Evolutionary conservation across 2,797 vertebrate genomes (phyloP).

Genomic region (Sebastes goodei): DNA sequence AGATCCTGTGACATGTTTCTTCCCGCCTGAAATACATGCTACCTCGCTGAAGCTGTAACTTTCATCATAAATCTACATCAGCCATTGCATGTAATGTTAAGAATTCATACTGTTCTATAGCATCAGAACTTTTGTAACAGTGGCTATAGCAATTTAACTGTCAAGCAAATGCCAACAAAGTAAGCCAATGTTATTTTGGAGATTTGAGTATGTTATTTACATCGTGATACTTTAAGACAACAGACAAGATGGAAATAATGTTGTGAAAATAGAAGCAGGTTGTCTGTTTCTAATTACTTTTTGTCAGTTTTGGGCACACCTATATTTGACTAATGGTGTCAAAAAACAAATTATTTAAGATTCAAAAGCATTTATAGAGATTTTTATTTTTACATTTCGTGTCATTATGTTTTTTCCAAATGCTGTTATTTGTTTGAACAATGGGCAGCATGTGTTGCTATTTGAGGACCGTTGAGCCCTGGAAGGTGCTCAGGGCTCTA

Average conservation of each 20-base stretch:
- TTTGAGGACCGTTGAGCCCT: not conserved
- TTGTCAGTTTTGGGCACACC: not conserved
- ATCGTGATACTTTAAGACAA: not conserved
- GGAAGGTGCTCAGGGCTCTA: slow-evolving; percentile 35
- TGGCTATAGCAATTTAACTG: not conserved
- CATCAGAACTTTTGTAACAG: not conserved
- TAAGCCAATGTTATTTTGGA: not conserved
- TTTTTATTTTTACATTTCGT: not conserved
- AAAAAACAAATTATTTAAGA: not conserved
- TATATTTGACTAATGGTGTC: not conserved
- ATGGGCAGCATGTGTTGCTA: not conserved
- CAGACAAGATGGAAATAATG: not conserved
- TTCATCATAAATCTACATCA: not conserved
- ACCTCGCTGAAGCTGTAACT: not conserved
- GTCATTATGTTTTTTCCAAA: not conserved
- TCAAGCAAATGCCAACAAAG: not conserved
- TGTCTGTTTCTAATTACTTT: not conserved
- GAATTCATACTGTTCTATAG: not conserved
- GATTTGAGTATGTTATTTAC: too few relatives aligned
- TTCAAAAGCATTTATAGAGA: not conserved
- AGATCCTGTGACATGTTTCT: too few relatives aligned
- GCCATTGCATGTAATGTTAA: not conserved
- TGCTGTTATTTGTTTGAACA: not conserved
- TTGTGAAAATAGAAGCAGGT: not conserved
- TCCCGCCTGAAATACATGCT: too few relatives aligned